Percentiles rank a stretch among this genome's conserved stretches.
Conservation (phyloP, 2,888 invertebrate species). For the Polymixis flavicincta region DNA sequence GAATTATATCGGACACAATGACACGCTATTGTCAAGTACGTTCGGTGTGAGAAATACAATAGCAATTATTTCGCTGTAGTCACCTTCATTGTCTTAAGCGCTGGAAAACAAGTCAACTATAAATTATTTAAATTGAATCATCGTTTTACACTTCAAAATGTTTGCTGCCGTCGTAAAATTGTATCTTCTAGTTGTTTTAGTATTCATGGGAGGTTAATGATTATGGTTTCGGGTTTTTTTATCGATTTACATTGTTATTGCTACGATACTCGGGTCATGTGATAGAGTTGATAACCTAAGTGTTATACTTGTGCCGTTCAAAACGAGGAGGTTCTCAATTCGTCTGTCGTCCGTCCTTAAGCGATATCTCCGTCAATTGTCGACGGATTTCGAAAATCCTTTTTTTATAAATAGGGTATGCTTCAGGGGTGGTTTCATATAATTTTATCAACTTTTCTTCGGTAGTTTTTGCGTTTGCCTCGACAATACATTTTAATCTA, state of each 20-base stretch:
- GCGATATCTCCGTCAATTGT: no score
- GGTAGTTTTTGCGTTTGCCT: no score
- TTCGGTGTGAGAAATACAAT: conserved; percentile 67
- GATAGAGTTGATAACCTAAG: conserved; percentile 1
- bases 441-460: no score
- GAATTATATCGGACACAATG: conserved; percentile 82
- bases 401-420: no score
- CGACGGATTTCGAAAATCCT: no score
- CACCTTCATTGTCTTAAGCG: conserved; percentile 66
- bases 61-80: conserved; percentile 68
- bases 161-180: conserved; percentile 52
- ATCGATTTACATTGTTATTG: neutral
- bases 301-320: conserved; percentile 3
- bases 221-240: conserved; percentile 14
- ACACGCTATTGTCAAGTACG: conserved; percentile 76
- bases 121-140: conserved; percentile 68
- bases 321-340: no score
- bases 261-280: neutral
- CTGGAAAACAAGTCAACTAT: conserved; percentile 65
- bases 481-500: no score
- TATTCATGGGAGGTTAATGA: conserved; percentile 46
- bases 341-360: no score
- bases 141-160: conserved; percentile 64
- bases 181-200: conserved; percentile 32
- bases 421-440: no score